Evolutionary conservation across 2,888 invertebrate species (phyloP), one percentile per base, ranked within the genome.

Genomic region (Maniola hyperantus): DNA sequence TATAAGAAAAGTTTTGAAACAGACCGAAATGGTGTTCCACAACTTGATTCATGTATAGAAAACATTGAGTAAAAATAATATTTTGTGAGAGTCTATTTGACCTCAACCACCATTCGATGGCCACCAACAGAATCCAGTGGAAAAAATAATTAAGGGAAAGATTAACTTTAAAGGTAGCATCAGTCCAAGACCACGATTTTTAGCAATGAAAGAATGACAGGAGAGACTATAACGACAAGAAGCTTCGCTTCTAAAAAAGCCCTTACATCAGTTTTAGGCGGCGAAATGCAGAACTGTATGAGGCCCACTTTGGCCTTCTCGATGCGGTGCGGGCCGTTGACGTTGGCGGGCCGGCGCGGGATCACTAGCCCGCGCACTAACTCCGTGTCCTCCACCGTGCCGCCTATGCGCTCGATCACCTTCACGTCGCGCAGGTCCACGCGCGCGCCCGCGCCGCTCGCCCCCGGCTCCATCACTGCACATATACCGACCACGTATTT

Each of bases 231-330:
- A 26, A 26, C 26, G 4, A 26, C 26, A 26, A 26, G 26, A 26
- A 26, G 26, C 4, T 26, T 26, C 26, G 26, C 26, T 26, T 26
- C 26, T n/a, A n/a, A n/a, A n/a, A 26, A 26, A 13, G 55, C 51
- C 91, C 95, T 94, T 85, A 97, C 97, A 89, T 99, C 99, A 65
- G 99, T 99, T 93, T 99, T 99, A 7, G 99, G 99, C 63, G 99
- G 98, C 13, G 99, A 99, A 85, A 99, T 97, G 85, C 99, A 99
- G 90, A 99, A 99, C 88, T 99, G 99, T 74, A 99, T 99, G 15
- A 99, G 95, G 68, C 97, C 99, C 87, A 99, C 98, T 92, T 99
- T 99, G 6, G 99, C 99, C 85, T 99, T 99, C 86, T 99, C 99
- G 68, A 99, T 94, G 76, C 96, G 95, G 79, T 96, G 97, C 0